Percentiles rank a stretch among this genome's conserved stretches.
Conservation (phyloP, 1,140 invertebrate species). For the Ptiloglossa arizonensis region DNA sequence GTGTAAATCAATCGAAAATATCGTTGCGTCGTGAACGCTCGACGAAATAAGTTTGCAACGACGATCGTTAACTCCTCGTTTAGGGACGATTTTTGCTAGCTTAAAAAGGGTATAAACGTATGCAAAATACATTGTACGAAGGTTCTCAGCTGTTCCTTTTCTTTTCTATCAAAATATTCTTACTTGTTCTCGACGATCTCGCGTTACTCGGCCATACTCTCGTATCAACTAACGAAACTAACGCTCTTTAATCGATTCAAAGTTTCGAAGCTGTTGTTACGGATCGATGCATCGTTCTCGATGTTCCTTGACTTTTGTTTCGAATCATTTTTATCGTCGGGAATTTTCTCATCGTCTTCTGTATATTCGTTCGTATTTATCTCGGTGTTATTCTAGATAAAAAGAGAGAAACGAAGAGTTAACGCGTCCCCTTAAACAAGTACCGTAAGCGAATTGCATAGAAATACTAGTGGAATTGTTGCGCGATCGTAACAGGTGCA, state of each 20-base stretch:
- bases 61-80: constrained; percentile 24
- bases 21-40: neutral
- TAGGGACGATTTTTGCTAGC: neutral
- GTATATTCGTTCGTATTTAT: neutral
- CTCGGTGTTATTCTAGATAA: constrained; percentile 2
- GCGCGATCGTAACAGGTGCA: constrained; percentile 59
- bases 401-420: constrained; percentile 45
- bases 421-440: constrained; percentile 4
- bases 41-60: constrained; percentile 13
- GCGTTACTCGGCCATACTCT: too few relatives aligned
- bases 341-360: constrained; percentile 25
- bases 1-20: constrained; percentile 16
- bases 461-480: constrained; percentile 35
- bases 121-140: neutral
- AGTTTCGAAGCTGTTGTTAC: too few relatives aligned
- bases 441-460: neutral
- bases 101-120: neutral
- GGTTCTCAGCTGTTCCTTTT: neutral
- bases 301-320: too few relatives aligned
- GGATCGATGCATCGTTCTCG: too few relatives aligned
- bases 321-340: neutral
- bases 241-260: too few relatives aligned
- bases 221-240: too few relatives aligned
- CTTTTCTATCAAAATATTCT: neutral
- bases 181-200: neutral